Base-by-base conservation (phyloP, 1,140 invertebrate genomes). In the Drosophila pandora region DNA sequence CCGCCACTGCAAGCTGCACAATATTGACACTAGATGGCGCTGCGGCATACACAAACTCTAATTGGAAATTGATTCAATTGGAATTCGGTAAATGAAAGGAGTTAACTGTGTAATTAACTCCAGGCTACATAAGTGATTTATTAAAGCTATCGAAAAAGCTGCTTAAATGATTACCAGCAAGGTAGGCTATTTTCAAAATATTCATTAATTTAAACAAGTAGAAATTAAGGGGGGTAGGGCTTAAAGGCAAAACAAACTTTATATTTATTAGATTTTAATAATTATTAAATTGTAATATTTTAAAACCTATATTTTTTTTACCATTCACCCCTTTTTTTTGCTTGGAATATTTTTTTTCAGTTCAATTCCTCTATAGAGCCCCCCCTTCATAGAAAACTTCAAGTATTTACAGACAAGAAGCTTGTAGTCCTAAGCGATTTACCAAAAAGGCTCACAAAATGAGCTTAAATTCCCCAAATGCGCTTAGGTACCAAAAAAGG, bases 391-490 rank as follows among this genome's bases (percentile, higher is more conserved):
- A 17, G 17, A 37, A 12, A 37, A 37, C 10, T 37, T 37, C 34
- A 37, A 37, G 21, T 22, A 48, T 17, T 39, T 49, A 2, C 22
- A 23, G n/a, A 6, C 47, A 48, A 65, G 23, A 28, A 32, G 22
- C 47, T 28, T 17, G 28, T 47, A 23, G 48, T 67, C 49, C 22
- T 37, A 30, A 17, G 65, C 50, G 53, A 61, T 74, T 71, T 58
- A 59, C 23, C 37, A 45, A 73, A 79, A 47, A 69, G 59, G 63
- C 60, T 56, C 64, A 54, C 63, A 71, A 80, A 80, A 64, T 71
- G 64, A 80, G 67, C 71, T 65, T 59, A 80, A 71, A 80, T 47
- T 76, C 53, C 53, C 72, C 37, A 65, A 79, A 80, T 75, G 77
- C 65, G 77, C 32, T 73, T 69, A 47, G 48, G 32, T 62, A 75